Conservation (phyloP, 2,888 invertebrate genomes). For the Acleris cristana region DNA sequence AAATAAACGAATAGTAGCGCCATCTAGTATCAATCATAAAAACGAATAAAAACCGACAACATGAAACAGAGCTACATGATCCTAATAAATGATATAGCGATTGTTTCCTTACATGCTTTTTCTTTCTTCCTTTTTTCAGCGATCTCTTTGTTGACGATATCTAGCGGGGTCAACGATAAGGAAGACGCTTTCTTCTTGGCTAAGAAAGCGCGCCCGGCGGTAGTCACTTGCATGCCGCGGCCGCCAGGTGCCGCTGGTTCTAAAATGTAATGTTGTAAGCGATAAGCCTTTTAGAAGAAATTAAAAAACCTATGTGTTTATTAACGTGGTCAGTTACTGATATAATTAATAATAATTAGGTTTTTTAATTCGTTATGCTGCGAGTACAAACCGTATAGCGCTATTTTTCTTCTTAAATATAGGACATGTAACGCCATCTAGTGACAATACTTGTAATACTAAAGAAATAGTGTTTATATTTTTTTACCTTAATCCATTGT, state of each 20-base stretch:
- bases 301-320: too few relatives aligned
- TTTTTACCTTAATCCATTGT: too few relatives aligned
- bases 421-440: constrained; percentile 1
- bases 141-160: constrained; percentile 73
- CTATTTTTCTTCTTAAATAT: neutral
- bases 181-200: constrained; percentile 64
- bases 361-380: neutral
- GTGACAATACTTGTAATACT: neutral
- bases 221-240: constrained; percentile 69
- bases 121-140: constrained; percentile 71
- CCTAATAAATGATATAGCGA: too few relatives aligned
- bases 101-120: constrained; percentile 61
- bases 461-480: neutral
- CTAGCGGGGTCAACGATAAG: constrained; percentile 60
- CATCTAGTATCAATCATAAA: neutral
- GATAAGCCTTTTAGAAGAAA: too few relatives aligned
- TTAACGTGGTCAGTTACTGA: too few relatives aligned
- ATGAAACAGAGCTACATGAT: neutral
- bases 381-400: neutral
- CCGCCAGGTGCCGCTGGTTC: constrained; percentile 45
- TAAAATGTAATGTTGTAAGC: constrained; percentile 30
- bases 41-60: neutral
- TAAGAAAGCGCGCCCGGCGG: constrained; percentile 69
- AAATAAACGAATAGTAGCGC: neutral
- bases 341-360: too few relatives aligned